Percentiles rank a stretch among this genome's conserved stretches.
These are phyloP conservation scores for Taphrorychus bicolor DNA, from an alignment of 2,888 invertebrate genomes.

Conservation along the genomic window DNA sequence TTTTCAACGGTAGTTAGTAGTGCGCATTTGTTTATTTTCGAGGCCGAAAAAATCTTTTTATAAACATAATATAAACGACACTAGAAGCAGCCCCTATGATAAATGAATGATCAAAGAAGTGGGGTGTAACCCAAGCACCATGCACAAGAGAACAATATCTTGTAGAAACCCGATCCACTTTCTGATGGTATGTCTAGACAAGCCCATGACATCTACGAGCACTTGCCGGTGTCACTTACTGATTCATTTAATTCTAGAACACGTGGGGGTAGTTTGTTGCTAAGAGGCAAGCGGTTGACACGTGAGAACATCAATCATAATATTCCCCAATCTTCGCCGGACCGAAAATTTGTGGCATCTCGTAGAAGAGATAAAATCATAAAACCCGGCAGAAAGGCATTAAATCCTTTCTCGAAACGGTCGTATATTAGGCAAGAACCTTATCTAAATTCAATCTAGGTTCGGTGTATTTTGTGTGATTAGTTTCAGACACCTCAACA, in stretches of 20 bases:
- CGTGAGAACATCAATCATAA: neutral
- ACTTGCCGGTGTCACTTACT: conserved; percentile 36
- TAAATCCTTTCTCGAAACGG: conserved; percentile 17
- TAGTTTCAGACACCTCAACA: conserved; percentile 32
- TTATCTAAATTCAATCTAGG: conserved; percentile 21
- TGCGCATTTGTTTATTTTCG: too few relatives aligned
- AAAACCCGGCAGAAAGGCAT: conserved; percentile 10
- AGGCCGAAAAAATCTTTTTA: too few relatives aligned
- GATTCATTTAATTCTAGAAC: conserved; percentile 26
- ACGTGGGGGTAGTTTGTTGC: conserved; percentile 1
- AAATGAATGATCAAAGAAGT: conserved; percentile 18
- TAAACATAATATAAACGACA: too few relatives aligned
- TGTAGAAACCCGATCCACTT: conserved; percentile 24
- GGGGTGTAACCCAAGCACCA: conserved; percentile 22
- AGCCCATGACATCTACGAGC: conserved; percentile 22
- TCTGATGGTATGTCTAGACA: conserved; percentile 35
- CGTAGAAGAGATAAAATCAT: conserved; percentile 5
- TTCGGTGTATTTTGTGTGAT: conserved; percentile 22
- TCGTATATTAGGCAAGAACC: conserved; percentile 14
- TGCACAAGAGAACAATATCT: conserved; percentile 25
- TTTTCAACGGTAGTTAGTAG: too few relatives aligned
- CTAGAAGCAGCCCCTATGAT: conserved; percentile 19
- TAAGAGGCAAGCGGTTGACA: neutral
- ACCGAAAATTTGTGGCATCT: neutral
- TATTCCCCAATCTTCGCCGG: neutral